Evolutionary conservation across 1,140 invertebrate species (phyloP).

Genomic region (Plectrocnemia conspersa): DNA sequence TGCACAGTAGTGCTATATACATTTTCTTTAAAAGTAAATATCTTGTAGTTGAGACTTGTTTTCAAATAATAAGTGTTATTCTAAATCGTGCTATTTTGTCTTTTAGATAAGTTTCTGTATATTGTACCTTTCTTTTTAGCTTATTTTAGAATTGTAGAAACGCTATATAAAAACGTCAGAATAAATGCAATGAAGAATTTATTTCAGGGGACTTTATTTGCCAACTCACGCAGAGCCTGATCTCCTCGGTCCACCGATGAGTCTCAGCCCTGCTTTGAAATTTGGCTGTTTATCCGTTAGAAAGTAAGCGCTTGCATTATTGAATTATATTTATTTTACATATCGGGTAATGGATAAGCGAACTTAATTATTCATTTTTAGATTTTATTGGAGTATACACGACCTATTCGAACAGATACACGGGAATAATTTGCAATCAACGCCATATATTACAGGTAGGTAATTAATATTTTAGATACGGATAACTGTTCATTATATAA

Average conservation of each 20-base stretch:
- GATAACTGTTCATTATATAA: background rate
- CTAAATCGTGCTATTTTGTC: too few species aligned
- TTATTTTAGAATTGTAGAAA: too few species aligned
- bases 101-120: too few species aligned
- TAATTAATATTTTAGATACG: background rate
- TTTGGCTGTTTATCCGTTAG: slow-evolving; percentile 63
- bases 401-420: slow-evolving; percentile 57
- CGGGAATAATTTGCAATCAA: slow-evolving; percentile 41
- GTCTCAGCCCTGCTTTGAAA: slow-evolving; percentile 62
- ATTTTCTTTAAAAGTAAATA: too few species aligned
- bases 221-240: slow-evolving; percentile 68
- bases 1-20: too few species aligned
- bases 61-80: background rate
- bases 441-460: slow-evolving; percentile 46
- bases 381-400: slow-evolving; percentile 62
- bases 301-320: slow-evolving; percentile 39
- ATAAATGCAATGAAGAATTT: too few species aligned
- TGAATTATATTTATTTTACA: background rate
- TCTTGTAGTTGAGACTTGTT: too few species aligned
- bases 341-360: background rate
- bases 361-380: slow-evolving; percentile 31
- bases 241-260: slow-evolving; percentile 61
- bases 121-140: too few species aligned
- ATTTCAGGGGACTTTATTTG: slow-evolving; percentile 52
- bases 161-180: too few species aligned